These are phyloP conservation scores for Drosophila busckii DNA, from an alignment of 1,140 invertebrate genomes.

Conservation along the genomic window DNA sequence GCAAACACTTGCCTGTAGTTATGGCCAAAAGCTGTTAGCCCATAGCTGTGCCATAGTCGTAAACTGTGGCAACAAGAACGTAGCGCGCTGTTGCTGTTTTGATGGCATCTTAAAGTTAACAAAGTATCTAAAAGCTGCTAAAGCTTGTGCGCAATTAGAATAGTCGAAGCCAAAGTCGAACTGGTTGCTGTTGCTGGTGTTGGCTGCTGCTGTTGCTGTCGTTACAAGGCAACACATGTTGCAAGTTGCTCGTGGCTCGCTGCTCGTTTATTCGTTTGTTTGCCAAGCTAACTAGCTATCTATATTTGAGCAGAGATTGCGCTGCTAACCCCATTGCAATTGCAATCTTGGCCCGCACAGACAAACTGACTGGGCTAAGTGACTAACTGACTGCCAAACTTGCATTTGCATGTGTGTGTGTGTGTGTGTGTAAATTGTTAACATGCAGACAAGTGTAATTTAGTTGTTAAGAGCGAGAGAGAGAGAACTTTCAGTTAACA, in stretches of 20 bases:
- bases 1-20: slow-evolving; percentile 58
- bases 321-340: slow-evolving; percentile 73
- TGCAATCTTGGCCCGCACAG: slow-evolving; percentile 32
- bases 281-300: slow-evolving; percentile 68
- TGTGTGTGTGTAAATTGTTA: slow-evolving; percentile 61
- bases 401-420: slow-evolving; percentile 8
- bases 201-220: slow-evolving; percentile 42
- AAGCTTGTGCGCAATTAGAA: slow-evolving; percentile 75
- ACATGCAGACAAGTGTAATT: slow-evolving; percentile 77
- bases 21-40: no score
- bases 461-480: slow-evolving; percentile 57
- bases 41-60: slow-evolving; percentile 39
- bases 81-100: slow-evolving; percentile 30
- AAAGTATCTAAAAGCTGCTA: slow-evolving; percentile 74
- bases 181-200: slow-evolving; percentile 22
- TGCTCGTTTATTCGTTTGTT: slow-evolving; percentile 33
- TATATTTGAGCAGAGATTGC: slow-evolving; percentile 77
- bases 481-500: slow-evolving; percentile 31
- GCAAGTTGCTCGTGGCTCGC: slow-evolving; percentile 27
- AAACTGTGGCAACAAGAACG: slow-evolving; percentile 38
- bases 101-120: slow-evolving; percentile 71
- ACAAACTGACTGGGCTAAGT: slow-evolving; percentile 60
- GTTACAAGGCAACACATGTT: slow-evolving; percentile 68
- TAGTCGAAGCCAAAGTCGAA: slow-evolving; percentile 44
- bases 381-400: slow-evolving; percentile 56